Conservation (phyloP, 2,113 vertebrate species). For the Pseudorasbora parva region DNA sequence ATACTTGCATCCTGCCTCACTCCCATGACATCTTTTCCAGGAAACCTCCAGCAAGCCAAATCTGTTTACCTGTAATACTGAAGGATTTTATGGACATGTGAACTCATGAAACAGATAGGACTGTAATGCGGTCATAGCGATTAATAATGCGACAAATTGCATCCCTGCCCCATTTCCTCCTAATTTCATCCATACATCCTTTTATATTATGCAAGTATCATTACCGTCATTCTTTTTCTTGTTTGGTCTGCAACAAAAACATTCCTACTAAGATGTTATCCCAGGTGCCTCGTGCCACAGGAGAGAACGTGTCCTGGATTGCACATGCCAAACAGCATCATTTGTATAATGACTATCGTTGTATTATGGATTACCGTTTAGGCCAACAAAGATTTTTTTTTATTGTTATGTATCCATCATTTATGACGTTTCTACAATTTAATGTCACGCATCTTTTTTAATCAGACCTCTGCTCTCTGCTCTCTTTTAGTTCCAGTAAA, state of each 20-base stretch:
- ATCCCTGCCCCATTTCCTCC: constrained; percentile 57
- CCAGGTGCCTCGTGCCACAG: not conserved
- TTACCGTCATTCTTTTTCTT: constrained; percentile 26
- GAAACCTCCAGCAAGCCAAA: constrained; percentile 7
- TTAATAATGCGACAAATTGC: constrained; percentile 60
- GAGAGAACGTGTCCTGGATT: not conserved
- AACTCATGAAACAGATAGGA: constrained; percentile 44
- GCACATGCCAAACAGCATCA: not conserved
- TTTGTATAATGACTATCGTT: constrained; percentile 42
- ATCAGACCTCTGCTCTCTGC: not conserved
- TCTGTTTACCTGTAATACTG: constrained; percentile 1
- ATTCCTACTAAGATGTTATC: not conserved
- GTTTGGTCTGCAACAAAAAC: constrained; percentile 7
- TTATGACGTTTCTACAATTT: constrained; percentile 55
- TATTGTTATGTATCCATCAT: constrained; percentile 65
- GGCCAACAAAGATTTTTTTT: constrained; percentile 30
- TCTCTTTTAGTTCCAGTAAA: constrained; percentile 9
- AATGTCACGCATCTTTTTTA: constrained; percentile 2
- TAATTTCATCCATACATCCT: constrained; percentile 27
- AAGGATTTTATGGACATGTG: constrained; percentile 12
- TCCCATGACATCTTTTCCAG: not conserved
- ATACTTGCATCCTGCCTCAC: not conserved
- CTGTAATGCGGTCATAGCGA: constrained; percentile 60
- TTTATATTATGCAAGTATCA: constrained; percentile 21
- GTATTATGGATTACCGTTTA: constrained; percentile 37